phyloP scores from a whole-genome alignment of 1,140 invertebrate genomes.

The Pygmarrhopalites habei region DNA sequence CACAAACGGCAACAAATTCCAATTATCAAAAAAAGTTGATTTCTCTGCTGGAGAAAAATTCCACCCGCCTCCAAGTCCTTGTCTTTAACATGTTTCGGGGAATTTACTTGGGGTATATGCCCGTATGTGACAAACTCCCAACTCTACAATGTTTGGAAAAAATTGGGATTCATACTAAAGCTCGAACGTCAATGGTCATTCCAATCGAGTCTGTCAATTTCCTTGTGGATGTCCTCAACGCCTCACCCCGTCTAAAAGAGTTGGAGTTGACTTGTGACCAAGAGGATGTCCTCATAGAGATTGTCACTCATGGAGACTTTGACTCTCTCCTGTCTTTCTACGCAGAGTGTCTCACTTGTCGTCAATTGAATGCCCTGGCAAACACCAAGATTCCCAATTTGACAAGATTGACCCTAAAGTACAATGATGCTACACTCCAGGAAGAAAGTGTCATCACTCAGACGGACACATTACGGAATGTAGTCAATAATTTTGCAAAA shows the following conservation, averaged over 20 bases:
- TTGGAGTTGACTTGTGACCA: neutral
- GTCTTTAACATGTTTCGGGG: neutral
- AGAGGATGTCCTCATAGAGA: neutral
- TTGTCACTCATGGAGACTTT: neutral
- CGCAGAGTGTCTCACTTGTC: neutral
- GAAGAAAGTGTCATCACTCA: neutral
- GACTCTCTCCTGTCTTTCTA: neutral
- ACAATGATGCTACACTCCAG: neutral
- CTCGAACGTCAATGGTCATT: neutral
- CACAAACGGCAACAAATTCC: slow-evolving; percentile 2
- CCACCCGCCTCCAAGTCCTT: neutral
- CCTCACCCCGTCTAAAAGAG: neutral
- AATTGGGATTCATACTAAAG: neutral
- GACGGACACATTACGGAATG: neutral
- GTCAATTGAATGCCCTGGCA: neutral
- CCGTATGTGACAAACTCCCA: neutral
- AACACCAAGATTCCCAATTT: neutral
- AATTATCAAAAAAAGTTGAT: neutral
- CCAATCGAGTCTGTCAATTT: neutral
- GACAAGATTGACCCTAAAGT: neutral
- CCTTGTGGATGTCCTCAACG: neutral
- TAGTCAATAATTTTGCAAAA: neutral
- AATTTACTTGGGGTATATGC: neutral
- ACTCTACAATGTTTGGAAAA: neutral
- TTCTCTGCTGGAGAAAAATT: neutral